phyloP scores from a whole-genome alignment of 1,140 invertebrate genomes.

The Zaprionus lachaisei region DNA sequence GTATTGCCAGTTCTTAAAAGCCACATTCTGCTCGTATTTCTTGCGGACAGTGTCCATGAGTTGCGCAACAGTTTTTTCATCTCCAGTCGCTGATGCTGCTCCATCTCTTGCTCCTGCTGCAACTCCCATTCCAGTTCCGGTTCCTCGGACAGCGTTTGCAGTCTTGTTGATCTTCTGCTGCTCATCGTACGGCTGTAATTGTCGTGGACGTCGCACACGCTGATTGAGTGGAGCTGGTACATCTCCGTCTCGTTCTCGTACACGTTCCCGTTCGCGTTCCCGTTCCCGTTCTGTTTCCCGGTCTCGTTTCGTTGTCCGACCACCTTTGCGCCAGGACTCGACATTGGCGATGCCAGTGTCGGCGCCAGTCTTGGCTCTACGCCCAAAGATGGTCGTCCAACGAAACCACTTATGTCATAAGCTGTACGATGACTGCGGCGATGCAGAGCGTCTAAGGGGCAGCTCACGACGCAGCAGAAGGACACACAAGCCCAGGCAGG shows the following conservation, averaged over 20 bases:
- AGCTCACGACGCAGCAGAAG: conserved; percentile 72
- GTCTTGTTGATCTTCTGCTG: conserved; percentile 50
- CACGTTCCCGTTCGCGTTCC: conserved; percentile 23
- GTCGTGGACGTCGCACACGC: conserved; percentile 57
- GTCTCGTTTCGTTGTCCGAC: conserved; percentile 71
- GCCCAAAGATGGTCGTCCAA: conserved; percentile 76
- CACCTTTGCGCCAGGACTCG: conserved; percentile 81
- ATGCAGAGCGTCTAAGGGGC: conserved; percentile 38
- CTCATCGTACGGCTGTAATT: conserved; percentile 71
- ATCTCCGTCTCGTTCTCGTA: conserved; percentile 26
- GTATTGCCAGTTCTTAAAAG: conserved; percentile 84
- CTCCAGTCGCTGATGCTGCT: conserved; percentile 47
- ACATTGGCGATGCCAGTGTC: conserved; percentile 69
- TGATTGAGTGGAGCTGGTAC: conserved; percentile 39
- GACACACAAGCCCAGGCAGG: conserved; percentile 73
- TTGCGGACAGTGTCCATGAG: conserved; percentile 66
- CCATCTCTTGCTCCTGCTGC: conserved; percentile 42
- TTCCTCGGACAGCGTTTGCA: conserved; percentile 49
- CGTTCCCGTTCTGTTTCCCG: conserved; percentile 26
- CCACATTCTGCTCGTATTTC: conserved; percentile 74
- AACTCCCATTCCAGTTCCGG: conserved; percentile 27
- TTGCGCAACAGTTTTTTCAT: conserved; percentile 64
- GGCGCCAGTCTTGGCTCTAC: conserved; percentile 44
- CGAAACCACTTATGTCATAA: conserved; percentile 84
- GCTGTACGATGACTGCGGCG: conserved; percentile 44